These are phyloP conservation scores for Tenthredo mesomela DNA, from an alignment of 2,888 invertebrate species.

Conservation along the genomic window DNA sequence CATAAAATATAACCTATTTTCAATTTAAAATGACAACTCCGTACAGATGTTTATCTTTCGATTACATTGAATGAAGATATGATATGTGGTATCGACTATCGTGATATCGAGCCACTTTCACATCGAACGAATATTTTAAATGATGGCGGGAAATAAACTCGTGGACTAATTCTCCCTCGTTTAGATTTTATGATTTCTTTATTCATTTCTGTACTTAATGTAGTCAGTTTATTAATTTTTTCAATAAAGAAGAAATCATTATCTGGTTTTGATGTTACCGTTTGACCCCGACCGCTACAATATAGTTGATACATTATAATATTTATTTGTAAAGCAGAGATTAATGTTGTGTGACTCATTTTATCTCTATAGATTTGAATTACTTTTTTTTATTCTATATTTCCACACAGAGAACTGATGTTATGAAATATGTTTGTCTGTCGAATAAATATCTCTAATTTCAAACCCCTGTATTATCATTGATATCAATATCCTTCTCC, in stretches of 20 bases:
- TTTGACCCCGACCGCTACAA: not conserved
- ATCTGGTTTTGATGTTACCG: not conserved
- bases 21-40: not conserved
- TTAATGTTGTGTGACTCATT: not conserved
- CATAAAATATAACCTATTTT: not conserved
- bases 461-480: not conserved
- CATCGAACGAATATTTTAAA: not conserved
- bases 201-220: not conserved
- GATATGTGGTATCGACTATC: not conserved
- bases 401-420: not conserved
- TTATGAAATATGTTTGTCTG: not conserved
- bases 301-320: not conserved
- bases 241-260: not conserved
- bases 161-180: not conserved
- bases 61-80: not conserved
- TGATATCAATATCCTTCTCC: not conserved
- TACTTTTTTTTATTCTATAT: not conserved
- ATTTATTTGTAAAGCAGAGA: not conserved
- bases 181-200: not conserved
- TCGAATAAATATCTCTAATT: not conserved
- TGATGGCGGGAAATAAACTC: slow-evolving; percentile 7
- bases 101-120: not conserved
- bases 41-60: not conserved
- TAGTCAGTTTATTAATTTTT: not conserved
- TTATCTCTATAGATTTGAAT: not conserved